Conservation (phyloP, 2,888 invertebrate genomes). For the Folsomia manolachei region DNA sequence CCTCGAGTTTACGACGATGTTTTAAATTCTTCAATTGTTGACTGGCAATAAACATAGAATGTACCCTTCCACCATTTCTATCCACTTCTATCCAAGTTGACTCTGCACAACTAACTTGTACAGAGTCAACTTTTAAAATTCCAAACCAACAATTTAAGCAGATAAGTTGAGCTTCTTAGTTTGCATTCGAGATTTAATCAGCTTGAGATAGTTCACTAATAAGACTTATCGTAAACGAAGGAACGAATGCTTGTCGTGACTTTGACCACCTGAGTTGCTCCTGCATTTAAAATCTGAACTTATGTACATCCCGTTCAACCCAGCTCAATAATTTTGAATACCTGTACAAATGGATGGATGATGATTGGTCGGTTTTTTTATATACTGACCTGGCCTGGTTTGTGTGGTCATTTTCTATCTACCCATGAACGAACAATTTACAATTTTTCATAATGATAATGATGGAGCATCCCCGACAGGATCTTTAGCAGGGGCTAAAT, state of each 20-base stretch:
- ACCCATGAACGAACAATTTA: no score
- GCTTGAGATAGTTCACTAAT: slow-evolving; percentile 3
- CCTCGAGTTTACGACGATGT: slow-evolving; percentile 16
- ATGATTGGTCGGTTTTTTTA: no score
- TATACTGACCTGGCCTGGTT: no score
- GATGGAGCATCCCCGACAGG: no score
- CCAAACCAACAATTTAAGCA: not conserved
- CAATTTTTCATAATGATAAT: no score
- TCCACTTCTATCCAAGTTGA: not conserved
- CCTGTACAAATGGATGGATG: no score
- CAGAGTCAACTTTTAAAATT: not conserved
- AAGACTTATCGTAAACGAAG: not conserved
- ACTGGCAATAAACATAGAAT: slow-evolving; percentile 21
- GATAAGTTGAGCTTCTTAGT: not conserved
- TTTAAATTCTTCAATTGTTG: slow-evolving; percentile 20
- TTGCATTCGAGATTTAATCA: not conserved
- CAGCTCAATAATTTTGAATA: no score
- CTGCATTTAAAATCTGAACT: not conserved
- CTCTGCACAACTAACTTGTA: not conserved
- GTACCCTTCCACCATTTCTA: not conserved
- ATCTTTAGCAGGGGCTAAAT: no score
- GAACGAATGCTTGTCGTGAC: not conserved
- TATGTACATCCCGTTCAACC: no score
- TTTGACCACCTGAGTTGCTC: not conserved
- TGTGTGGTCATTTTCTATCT: no score